Conservation (phyloP, 2,888 invertebrate species). For the Spodoptera picta region DNA sequence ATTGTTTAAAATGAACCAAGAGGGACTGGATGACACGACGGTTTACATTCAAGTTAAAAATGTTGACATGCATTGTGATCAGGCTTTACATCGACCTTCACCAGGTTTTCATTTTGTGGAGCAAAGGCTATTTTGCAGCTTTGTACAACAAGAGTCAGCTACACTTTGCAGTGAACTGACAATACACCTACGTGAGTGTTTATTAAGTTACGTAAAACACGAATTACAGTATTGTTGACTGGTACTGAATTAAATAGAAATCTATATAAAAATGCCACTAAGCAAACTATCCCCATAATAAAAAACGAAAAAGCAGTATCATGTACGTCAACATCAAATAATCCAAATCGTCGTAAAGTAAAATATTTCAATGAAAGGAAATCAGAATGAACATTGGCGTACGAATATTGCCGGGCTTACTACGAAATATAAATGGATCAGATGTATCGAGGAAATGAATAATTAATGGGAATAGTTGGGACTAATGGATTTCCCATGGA, state of each 20-base stretch:
- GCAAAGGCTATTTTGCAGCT: constrained; percentile 1
- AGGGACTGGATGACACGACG: constrained; percentile 41
- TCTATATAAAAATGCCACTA: too few relatives aligned
- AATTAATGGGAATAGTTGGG: constrained; percentile 39
- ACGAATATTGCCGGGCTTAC: constrained; percentile 13
- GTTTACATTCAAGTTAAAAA: constrained; percentile 49
- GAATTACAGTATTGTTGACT: too few relatives aligned
- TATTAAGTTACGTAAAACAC: too few relatives aligned
- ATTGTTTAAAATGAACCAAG: constrained; percentile 42
- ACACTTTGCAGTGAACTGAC: too few relatives aligned
- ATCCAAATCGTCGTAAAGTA: too few relatives aligned
- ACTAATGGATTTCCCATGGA: constrained; percentile 45
- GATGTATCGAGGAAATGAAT: constrained; percentile 39
- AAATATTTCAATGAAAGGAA: background rate
- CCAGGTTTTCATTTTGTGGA: constrained; percentile 20
- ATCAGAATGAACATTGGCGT: constrained; percentile 2
- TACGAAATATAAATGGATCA: constrained; percentile 36
- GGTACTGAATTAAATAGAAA: too few relatives aligned
- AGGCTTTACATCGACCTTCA: constrained; percentile 19
- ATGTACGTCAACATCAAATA: too few relatives aligned
- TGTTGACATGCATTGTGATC: constrained; percentile 39
- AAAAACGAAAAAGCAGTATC: too few relatives aligned
- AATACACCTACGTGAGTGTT: too few relatives aligned
- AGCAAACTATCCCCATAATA: too few relatives aligned
- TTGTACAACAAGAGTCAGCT: too few relatives aligned